Conservation (phyloP, 2,797 vertebrate genomes). For the Gephyroberyx darwinii region DNA sequence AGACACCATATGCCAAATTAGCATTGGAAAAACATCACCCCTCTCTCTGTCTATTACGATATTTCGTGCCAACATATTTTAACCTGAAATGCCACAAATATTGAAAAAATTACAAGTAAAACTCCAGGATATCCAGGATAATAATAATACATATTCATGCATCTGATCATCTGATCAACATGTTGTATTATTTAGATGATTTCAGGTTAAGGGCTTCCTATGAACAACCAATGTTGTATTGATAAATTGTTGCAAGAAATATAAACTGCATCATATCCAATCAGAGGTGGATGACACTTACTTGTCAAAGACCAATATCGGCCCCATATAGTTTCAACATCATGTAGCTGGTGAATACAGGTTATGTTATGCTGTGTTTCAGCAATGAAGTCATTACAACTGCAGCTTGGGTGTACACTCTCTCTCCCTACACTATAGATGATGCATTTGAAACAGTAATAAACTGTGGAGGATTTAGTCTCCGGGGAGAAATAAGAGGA, state of each 20-base stretch:
- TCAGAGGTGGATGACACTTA: not conserved
- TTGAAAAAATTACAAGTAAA: no score
- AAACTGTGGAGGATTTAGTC: not conserved
- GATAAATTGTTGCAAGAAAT: no score
- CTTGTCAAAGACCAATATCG: no score
- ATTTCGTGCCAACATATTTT: not conserved
- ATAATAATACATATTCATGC: no score
- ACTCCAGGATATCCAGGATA: no score
- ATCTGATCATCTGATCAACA: no score
- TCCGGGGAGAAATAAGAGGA: not conserved
- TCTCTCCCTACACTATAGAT: conserved; percentile 3
- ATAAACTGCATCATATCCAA: no score
- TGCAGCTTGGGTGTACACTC: not conserved
- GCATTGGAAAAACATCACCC: conserved; percentile 1
- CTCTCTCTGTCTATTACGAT: not conserved
- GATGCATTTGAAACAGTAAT: not conserved
- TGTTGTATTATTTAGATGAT: no score
- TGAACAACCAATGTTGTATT: no score
- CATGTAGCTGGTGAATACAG: not conserved
- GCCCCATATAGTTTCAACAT: not conserved
- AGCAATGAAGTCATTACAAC: not conserved
- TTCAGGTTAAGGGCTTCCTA: no score
- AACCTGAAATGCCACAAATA: no score
- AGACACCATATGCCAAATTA: conserved; percentile 6
- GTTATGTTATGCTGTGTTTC: not conserved